These are phyloP conservation scores for Vanacampus margaritifer DNA, from an alignment of 2,113 vertebrate species.

Conservation along the genomic window DNA sequence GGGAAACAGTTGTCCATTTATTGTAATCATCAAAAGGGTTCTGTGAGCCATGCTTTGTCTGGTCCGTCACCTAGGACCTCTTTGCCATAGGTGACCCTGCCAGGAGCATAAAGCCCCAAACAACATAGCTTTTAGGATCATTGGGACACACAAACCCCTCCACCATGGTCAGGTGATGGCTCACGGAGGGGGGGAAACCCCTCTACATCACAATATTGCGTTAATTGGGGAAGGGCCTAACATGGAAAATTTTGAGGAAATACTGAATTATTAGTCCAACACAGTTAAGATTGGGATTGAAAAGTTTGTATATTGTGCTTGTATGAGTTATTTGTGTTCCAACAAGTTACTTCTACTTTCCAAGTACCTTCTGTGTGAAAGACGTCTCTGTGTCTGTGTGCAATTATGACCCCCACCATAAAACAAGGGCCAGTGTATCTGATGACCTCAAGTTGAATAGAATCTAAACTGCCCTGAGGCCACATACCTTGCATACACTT, in stretches of 20 bases:
- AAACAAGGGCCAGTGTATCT: conserved; percentile 25
- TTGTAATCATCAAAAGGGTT: too few relatives aligned
- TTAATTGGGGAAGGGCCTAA: not conserved
- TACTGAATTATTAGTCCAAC: conserved; percentile 31
- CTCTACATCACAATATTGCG: conserved; percentile 13
- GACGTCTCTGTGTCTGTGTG: not conserved
- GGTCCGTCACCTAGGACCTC: too few relatives aligned
- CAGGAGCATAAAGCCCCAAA: too few relatives aligned
- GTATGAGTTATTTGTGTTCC: conserved; percentile 23
- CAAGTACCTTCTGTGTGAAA: conserved; percentile 12
- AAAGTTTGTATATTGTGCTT: conserved; percentile 24
- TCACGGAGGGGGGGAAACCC: conserved; percentile 5
- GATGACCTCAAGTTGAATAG: conserved; percentile 2
- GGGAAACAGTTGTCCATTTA: too few relatives aligned
- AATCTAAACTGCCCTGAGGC: conserved; percentile 7
- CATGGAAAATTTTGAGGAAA: conserved; percentile 25
- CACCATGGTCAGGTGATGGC: too few relatives aligned
- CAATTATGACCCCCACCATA: conserved; percentile 26
- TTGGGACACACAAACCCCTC: too few relatives aligned
- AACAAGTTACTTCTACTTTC: conserved; percentile 17
- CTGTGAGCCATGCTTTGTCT: too few relatives aligned
- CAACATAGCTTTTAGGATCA: too few relatives aligned
- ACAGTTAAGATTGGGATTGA: conserved; percentile 14
- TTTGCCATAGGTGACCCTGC: too few relatives aligned
- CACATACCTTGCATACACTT: not conserved